Percentiles rank a stretch among this genome's conserved stretches.
phyloP scores from a whole-genome alignment of 2,113 vertebrate species.

The Telmatochromis sp. region DNA sequence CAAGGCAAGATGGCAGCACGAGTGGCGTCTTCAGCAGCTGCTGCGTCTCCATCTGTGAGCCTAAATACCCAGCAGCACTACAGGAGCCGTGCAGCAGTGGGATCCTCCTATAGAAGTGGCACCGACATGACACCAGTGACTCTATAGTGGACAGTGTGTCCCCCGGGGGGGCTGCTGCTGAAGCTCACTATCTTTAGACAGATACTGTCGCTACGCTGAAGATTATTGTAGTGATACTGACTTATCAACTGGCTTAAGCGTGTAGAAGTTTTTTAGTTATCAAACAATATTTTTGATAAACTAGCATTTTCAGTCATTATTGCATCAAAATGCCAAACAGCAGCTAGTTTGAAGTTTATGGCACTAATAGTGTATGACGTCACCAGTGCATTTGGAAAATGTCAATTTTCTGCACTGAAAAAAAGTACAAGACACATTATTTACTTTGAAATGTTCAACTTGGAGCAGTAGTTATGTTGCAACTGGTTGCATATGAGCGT shows the following conservation, averaged over 20 bases:
- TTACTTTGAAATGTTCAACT: not conserved
- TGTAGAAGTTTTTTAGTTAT: not conserved
- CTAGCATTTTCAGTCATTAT: not conserved
- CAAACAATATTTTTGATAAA: not conserved
- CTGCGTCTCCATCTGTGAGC: conserved; percentile 45
- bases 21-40: conserved; percentile 37
- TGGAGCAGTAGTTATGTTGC: not conserved
- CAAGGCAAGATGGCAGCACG: conserved; percentile 20
- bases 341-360: not conserved
- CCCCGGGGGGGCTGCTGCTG: not conserved
- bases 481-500: not conserved
- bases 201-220: not conserved
- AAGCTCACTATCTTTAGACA: conserved; percentile 25
- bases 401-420: not conserved
- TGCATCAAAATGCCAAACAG: not conserved
- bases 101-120: conserved; percentile 38
- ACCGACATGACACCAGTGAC: conserved; percentile 39
- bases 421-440: not conserved
- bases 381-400: not conserved
- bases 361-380: accelerated
- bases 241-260: not conserved
- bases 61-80: conserved; percentile 51
- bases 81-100: conserved; percentile 21
- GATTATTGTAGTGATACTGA: not conserved
- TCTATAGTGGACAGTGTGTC: conserved; percentile 13